These are phyloP conservation scores for Linnaemya vulpina DNA, from an alignment of 2,888 invertebrate species.

Conservation along the genomic window DNA sequence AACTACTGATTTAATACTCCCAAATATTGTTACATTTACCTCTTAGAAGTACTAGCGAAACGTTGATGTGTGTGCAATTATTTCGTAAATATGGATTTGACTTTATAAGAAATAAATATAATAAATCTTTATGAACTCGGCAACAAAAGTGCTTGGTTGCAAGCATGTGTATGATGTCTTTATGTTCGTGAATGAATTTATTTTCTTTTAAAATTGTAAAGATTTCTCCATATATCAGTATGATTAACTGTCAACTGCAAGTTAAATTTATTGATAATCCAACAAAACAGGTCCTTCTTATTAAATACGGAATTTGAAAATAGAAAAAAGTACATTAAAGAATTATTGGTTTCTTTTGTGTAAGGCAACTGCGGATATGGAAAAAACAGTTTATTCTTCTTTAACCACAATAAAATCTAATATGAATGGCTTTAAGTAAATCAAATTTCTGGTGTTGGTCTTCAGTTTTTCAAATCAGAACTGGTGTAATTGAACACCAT, in stretches of 20 bases:
- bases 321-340: neutral
- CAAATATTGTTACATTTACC: constrained; percentile 23
- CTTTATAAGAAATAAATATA: neutral
- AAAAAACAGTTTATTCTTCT: neutral
- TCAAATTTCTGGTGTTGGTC: too few relatives aligned
- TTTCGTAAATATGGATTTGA: neutral
- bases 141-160: neutral
- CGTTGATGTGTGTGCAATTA: neutral
- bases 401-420: neutral
- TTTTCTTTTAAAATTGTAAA: constrained; percentile 36
- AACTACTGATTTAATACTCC: constrained; percentile 13
- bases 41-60: neutral
- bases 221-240: constrained; percentile 56
- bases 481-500: too few relatives aligned
- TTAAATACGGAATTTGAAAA: neutral
- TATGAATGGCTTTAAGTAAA: neutral
- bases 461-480: too few relatives aligned
- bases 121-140: neutral
- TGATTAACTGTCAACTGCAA: constrained; percentile 81
- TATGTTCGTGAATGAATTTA: neutral
- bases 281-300: neutral
- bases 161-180: neutral
- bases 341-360: neutral
- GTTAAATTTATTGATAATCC: constrained; percentile 47
- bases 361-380: neutral